phyloP scores from a whole-genome alignment of 2,888 invertebrate genomes.

The Glyphotaelius pellucidus region DNA sequence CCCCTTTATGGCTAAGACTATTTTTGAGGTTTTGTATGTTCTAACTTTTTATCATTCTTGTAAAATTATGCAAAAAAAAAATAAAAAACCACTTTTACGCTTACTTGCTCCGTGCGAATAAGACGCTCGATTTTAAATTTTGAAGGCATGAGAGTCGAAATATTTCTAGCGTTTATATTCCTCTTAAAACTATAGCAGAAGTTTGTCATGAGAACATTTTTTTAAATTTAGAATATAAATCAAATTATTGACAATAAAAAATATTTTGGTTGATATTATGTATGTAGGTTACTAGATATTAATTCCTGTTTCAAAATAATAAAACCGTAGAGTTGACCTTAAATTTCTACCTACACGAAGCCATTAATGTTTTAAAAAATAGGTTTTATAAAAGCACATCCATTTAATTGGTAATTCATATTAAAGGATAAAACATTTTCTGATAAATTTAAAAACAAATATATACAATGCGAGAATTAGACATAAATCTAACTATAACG shows the following conservation, averaged over 20 bases:
- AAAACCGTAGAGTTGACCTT: neutral
- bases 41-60: no score
- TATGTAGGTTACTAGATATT: neutral
- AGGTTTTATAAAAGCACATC: neutral
- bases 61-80: no score
- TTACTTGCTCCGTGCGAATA: no score
- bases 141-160: no score
- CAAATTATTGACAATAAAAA: neutral
- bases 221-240: neutral
- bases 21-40: no score
- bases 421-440: neutral
- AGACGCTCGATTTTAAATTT: no score
- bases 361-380: neutral
- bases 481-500: slow-evolving; percentile 12
- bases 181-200: no score
- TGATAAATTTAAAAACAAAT: neutral
- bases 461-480: neutral
- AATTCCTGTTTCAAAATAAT: neutral
- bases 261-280: neutral
- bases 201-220: neutral
- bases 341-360: neutral
- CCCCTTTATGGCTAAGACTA: no score
- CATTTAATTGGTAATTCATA: neutral
- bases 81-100: no score
- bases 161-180: no score